Conservation (phyloP, 2,797 vertebrate genomes). For the Platalea minor region DNA sequence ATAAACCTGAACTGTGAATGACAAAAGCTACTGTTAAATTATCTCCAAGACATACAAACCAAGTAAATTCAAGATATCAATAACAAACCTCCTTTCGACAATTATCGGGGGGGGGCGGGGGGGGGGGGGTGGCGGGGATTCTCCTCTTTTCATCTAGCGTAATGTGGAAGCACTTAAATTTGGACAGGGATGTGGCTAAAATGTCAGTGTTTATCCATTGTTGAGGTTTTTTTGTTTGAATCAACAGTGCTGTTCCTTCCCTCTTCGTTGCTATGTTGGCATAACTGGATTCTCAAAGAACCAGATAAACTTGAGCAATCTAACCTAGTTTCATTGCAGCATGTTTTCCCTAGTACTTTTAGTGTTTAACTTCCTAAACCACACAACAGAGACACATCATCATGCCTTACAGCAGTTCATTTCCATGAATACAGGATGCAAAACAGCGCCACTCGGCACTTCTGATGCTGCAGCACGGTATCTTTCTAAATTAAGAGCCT, state of each 20-base stretch:
- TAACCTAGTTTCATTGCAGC: neutral
- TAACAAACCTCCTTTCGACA: neutral
- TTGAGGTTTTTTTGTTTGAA: neutral
- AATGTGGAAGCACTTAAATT: neutral
- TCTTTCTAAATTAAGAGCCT: slow-evolving; percentile 4
- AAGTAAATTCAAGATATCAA: neutral
- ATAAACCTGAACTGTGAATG: neutral
- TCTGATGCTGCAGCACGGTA: neutral
- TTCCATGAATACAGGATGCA: slow-evolving; percentile 28
- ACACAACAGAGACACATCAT: neutral
- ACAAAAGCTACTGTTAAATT: neutral
- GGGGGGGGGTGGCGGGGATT: neutral
- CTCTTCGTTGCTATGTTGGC: neutral
- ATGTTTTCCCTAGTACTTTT: neutral
- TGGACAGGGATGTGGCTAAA: neutral
- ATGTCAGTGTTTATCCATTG: neutral
- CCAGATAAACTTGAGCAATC: neutral
- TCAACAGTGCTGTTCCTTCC: neutral
- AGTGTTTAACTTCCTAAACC: slow-evolving; percentile 33
- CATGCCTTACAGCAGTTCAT: slow-evolving; percentile 14
- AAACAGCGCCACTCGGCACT: neutral
- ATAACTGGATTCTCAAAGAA: neutral
- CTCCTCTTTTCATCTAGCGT: neutral
- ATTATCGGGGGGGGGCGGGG: rapidly evolving
- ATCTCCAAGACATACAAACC: neutral